Conservation (phyloP, 1,140 invertebrate genomes). For the Pachypsylla venusta region DNA sequence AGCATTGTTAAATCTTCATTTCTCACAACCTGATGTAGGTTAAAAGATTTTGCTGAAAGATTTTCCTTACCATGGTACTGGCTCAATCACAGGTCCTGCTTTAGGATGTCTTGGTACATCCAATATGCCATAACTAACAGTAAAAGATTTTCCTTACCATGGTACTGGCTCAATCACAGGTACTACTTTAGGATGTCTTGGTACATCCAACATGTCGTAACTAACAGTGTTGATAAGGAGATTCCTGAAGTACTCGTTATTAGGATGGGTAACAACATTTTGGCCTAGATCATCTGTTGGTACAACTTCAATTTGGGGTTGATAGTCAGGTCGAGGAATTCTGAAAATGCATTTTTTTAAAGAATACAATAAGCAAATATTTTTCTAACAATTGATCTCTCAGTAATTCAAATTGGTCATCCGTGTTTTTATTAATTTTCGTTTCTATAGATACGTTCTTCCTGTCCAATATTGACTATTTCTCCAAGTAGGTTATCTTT, state of each 20-base stretch:
- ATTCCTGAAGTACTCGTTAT: neutral
- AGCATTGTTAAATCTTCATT: too few species aligned
- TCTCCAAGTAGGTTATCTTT: too few species aligned
- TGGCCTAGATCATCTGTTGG: neutral
- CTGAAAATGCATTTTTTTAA: too few species aligned
- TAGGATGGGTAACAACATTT: neutral
- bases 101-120: neutral
- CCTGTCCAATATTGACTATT: too few species aligned
- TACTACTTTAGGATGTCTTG: neutral
- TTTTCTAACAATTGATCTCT: too few species aligned
- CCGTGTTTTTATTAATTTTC: too few species aligned
- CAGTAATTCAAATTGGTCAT: too few species aligned
- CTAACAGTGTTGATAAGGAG: neutral
- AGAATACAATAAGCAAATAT: too few species aligned
- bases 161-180: neutral
- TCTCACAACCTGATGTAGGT: too few species aligned
- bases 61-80: neutral
- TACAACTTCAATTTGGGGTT: neutral
- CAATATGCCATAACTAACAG: neutral
- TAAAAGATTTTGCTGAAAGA: too few species aligned
- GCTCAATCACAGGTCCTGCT: neutral
- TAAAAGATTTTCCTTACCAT: too few species aligned
- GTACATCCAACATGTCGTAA: neutral
- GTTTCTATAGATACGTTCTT: too few species aligned
- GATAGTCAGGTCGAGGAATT: conserved; percentile 1